A percentile compares a stretch with the other conserved stretches of the same genome.
Evolutionary conservation across 2,888 invertebrate species (phyloP).

Genomic region (Diogma glabrata): DNA sequence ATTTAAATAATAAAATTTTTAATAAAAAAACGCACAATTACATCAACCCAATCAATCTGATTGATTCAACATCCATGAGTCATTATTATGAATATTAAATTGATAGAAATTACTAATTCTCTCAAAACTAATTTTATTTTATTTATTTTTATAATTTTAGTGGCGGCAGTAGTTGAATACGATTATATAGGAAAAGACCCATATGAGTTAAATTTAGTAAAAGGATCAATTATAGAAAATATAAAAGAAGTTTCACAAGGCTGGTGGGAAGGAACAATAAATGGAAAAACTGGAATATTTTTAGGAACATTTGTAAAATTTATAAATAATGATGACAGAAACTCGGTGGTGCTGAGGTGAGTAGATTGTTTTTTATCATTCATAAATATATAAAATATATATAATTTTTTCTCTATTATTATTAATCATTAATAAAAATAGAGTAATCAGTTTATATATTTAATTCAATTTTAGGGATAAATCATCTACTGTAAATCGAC

Average conservation of each 20-base stretch:
- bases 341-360: conserved; percentile 36
- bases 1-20: too few species aligned
- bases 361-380: conserved; percentile 6
- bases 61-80: too few species aligned
- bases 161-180: conserved; percentile 76
- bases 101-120: too few species aligned
- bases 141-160: conserved; percentile 37
- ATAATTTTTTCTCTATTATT: neutral
- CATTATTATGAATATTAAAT: too few species aligned
- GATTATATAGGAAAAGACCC: conserved; percentile 76
- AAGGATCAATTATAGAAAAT: conserved; percentile 72
- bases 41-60: too few species aligned
- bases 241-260: conserved; percentile 69
- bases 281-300: conserved; percentile 75
- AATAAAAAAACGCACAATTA: too few species aligned
- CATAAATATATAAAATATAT: neutral
- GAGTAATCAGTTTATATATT: conserved; percentile 2
- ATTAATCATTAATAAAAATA: neutral
- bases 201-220: conserved; percentile 71
- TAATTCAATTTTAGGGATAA: conserved; percentile 33
- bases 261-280: conserved; percentile 80
- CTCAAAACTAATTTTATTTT: too few species aligned
- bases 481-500: conserved; percentile 40
- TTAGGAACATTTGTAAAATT: conserved; percentile 84
- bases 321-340: conserved; percentile 29